Base-by-base conservation (phyloP, 2,888 invertebrate species). In the Oxystoma pomonae region DNA sequence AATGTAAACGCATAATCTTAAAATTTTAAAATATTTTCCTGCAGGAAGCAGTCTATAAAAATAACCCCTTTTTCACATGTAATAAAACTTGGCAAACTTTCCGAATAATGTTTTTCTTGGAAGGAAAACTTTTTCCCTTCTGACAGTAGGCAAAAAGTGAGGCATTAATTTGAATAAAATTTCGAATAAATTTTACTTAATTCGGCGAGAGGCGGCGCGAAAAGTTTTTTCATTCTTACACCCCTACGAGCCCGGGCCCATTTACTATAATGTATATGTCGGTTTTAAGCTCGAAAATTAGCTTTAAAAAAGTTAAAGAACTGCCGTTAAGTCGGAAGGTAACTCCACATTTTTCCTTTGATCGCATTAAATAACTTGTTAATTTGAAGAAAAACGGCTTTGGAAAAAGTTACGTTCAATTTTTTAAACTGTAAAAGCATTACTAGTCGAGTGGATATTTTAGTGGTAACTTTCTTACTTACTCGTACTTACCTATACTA, bases 111-210 rank as follows among this genome's bases (percentile, higher is more conserved):
- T 35, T 35, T 35, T 35, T 35, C 35, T 35, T 35, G 5, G 5
- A 7, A 7, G 35, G 12, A 35, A 35, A 35, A 35, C 35, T 35
- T 35, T 35, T 35, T 35, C 35, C 35, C 35, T 35, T 12, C 35
- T 35, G 35, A 35, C 35, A 35, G 35, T 35, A 35, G 12, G 35
- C 35, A 57, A n/a, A 57, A 57, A 57, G 22, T 21, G 20, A 20
- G 49, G 49, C 22, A 49, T 58, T 58, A 49, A 58, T 58, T 58
- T 50, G 49, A 59, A 59, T 52, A 19, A 19, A 51, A 19, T 49
- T 49, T 21, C 16, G 16, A 17, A 53, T 53, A 53, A 52, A 59
- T 52, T 49, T 51, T 12, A 50, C 49, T 51, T 51, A 59, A 59
- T 59, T 59, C 51, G 9, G n/a, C 51, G 35, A 50, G 59, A 20